Evolutionary conservation across 2,888 invertebrate genomes (phyloP), one percentile per base, ranked within the genome.

Genomic region (Parochlus steinenii): DNA sequence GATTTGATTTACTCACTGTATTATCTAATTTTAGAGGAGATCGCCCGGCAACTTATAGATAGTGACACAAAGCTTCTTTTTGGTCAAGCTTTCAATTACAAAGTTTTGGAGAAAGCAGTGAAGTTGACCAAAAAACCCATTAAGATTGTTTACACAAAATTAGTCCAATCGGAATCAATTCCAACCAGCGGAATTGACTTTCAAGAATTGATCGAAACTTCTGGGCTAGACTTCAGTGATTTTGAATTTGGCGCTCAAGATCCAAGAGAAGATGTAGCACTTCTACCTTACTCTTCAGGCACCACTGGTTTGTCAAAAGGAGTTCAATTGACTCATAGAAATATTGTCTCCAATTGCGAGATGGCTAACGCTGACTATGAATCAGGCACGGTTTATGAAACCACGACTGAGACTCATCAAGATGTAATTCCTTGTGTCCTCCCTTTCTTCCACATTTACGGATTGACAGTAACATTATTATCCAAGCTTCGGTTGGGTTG

Each of bases 401-500:
- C 41, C 14, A 43, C 47, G 14, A 44, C 43, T 2, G 68, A 56
- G 8, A 50, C 48, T 7, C 48, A 52, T 33, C 78, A 79, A 56
- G 77, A 78, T 35, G 56, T 72, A 0, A 41, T 72, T 3, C 69
- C 81, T 0, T 67, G 69, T 15, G 64, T 86, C n/a, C 54, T 87
- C 33, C 86, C 87, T 2, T 73, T 83, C 55, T 86, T 75, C 55
- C 87, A 87, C 53, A 77, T 81, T 37, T 87, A 79, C 48, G 85
- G 83, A 0, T 56, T 80, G 27, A 65, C 70, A 1, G 57, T 71
- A 1, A 56, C 67, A 2, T 55, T 77, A 43, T 47, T 73, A 3
- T 65, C 67, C 2, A 65, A 69, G 33, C 44, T 82, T 17, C 47
- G 56, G 1, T 53, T 60, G 15, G 83, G 85, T 2, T 63, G 64